phyloP scores from a whole-genome alignment of 1,140 invertebrate species.

The Zaprionus capensis region DNA sequence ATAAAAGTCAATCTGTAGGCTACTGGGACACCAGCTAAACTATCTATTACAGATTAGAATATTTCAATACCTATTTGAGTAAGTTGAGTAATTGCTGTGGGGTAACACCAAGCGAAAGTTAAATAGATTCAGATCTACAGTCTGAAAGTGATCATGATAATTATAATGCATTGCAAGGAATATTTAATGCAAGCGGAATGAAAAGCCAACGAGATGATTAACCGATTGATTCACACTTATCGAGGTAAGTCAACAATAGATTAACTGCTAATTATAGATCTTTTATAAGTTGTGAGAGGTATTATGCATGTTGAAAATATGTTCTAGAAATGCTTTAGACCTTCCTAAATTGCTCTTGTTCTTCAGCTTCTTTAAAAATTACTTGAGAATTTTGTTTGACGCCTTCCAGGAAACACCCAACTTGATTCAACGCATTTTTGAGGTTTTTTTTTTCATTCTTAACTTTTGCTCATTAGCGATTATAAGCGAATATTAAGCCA shows the following conservation, averaged over 20 bases:
- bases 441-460: not conserved
- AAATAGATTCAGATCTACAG: not conserved
- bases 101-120: slow-evolving; percentile 13
- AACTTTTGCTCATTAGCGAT: slow-evolving; percentile 26
- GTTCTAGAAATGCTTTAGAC: not conserved
- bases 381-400: not conserved
- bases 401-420: not conserved
- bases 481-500: slow-evolving; percentile 17
- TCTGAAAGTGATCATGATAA: slow-evolving; percentile 4
- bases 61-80: slow-evolving; percentile 17
- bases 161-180: not conserved
- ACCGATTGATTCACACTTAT: not conserved
- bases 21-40: no score
- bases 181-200: not conserved
- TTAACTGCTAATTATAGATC: not conserved
- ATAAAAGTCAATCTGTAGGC: not conserved
- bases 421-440: not conserved
- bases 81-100: slow-evolving; percentile 2
- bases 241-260: not conserved
- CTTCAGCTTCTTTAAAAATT: not conserved
- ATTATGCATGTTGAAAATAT: not conserved
- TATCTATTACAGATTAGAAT: not conserved
- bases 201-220: not conserved
- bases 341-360: not conserved
- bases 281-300: not conserved